Evolutionary conservation across 2,888 invertebrate species (phyloP).

Genomic region (Amphimallon solstitiale): DNA sequence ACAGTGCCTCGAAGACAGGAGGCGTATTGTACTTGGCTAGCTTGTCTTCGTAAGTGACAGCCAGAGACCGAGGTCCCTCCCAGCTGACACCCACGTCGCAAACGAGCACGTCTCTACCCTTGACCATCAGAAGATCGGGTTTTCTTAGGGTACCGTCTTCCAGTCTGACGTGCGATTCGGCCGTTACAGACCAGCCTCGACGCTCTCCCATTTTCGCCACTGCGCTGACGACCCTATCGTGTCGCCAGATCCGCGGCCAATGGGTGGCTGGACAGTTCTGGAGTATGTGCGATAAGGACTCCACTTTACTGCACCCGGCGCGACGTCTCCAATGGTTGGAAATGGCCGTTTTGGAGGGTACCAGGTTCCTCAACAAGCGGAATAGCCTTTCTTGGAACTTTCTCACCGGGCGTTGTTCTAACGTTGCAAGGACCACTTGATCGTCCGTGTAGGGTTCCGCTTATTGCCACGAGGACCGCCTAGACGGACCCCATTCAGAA

Average conservation of each 20-base stretch:
- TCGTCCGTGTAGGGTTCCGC: background rate
- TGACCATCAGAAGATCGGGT: background rate
- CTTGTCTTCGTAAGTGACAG: too few relatives aligned
- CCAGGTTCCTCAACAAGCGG: too few relatives aligned
- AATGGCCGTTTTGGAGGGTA: too few relatives aligned
- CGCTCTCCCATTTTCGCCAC: background rate
- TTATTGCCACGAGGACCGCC: background rate
- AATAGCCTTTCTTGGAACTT: too few relatives aligned
- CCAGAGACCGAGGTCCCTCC: too few relatives aligned
- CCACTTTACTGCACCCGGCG: background rate
- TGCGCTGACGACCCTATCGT: background rate
- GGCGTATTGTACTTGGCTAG: too few relatives aligned
- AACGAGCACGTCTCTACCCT: too few relatives aligned
- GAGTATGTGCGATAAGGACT: background rate
- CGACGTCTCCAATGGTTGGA: too few relatives aligned
- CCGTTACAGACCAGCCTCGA: background rate
- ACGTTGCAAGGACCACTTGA: too few relatives aligned
- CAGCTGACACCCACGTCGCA: too few relatives aligned
- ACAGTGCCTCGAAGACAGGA: too few relatives aligned
- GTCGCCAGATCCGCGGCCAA: background rate
- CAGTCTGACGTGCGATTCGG: background rate
- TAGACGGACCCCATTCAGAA: background rate
- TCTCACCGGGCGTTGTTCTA: too few relatives aligned
- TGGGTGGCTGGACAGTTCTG: conserved; percentile 6
- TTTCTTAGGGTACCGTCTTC: background rate